Base-by-base conservation (phyloP, 2,888 invertebrate genomes). In the Xestoiulus laeticollis region DNA sequence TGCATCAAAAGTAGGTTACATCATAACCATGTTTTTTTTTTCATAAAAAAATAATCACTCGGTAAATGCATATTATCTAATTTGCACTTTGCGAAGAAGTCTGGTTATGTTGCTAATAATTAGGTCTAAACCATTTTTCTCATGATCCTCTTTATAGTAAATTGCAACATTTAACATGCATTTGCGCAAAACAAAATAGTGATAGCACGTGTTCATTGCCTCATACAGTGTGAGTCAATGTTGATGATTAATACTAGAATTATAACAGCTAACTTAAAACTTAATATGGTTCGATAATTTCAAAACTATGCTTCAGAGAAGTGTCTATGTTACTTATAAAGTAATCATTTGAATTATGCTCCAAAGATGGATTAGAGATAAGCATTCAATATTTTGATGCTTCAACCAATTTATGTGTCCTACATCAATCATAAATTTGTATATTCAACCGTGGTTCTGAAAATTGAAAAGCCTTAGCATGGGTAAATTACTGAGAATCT, bases 381-480 rank as follows among this genome's bases (percentile, higher is more conserved):
- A 38, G 38, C 38, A 38, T 38, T 38, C 19, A 48, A 48, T 16
- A 48, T 48, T 16, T 14, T 16, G 48, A 4, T 19, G 0, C 48
- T 16, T 48, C 48, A 10, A 2, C 48, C 19, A 48, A 48, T 48
- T 1, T 16, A 48, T 48, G 48, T 48, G 4, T 16, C 48, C 16
- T 19, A 68, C 68, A 68, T 68, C 68, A 68, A 68, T 68, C 22
- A 68, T 68, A 59, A 59, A 68, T 68, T 68, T 68, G 22, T 10
- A 12, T 26, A 1, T 26, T 68, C 68, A 68, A 10, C 68, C 68
- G 12, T 22, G 26, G 10, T 68, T 22, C 10, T 26, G 26, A 26
- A 68, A 12, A 22, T 22, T 68, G 26, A 68, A 8, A 68, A 26
- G 59, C n/a, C n/a, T 48, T 48, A 48, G 48, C 16, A 14, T 48